Percentiles rank a stretch among this genome's conserved stretches.
These are phyloP conservation scores for Eretmochelys imbricata DNA, from an alignment of 2,113 vertebrate genomes.

Conservation along the genomic window DNA sequence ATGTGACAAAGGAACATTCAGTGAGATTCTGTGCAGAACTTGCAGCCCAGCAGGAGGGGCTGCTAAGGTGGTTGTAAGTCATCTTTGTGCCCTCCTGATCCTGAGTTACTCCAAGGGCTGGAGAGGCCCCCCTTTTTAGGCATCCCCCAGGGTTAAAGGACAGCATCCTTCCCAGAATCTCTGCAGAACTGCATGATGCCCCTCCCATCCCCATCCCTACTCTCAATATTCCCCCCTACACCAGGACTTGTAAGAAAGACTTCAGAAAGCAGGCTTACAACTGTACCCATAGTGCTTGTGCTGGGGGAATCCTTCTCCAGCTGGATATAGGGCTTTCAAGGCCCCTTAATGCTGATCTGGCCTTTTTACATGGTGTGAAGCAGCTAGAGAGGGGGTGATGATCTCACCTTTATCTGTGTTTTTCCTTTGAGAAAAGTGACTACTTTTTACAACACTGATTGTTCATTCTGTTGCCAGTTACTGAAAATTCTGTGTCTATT, in stretches of 20 bases:
- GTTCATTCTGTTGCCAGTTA: accelerated
- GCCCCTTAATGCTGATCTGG: background rate
- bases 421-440: accelerated
- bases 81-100: background rate
- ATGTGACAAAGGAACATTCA: background rate
- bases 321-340: background rate
- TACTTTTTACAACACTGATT: background rate
- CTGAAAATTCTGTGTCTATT: accelerated
- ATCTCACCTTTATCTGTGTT: background rate
- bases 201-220: background rate
- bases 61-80: accelerated
- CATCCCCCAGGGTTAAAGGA: background rate
- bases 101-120: background rate
- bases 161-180: background rate
- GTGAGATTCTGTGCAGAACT: background rate
- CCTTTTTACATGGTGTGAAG: background rate
- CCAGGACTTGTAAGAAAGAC: background rate
- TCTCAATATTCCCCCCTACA: background rate
- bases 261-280: background rate
- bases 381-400: background rate
- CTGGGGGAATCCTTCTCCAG: background rate
- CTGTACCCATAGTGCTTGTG: background rate
- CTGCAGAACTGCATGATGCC: background rate
- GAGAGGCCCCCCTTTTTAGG: background rate
- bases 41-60: background rate